Conservation (phyloP, 2,113 vertebrate species). For the Scomber colias region DNA sequence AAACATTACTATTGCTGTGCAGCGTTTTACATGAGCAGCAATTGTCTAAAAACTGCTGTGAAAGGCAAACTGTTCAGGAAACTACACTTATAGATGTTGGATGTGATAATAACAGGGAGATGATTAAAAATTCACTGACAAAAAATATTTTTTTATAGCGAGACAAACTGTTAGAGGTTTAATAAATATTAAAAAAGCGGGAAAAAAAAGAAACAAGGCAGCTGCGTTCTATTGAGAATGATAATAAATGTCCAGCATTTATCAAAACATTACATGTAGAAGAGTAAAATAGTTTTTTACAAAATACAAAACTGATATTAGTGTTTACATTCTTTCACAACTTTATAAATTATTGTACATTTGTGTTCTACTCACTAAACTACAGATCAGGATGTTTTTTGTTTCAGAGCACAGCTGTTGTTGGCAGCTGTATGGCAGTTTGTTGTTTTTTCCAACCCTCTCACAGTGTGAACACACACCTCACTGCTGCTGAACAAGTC, state of each 20-base stretch:
- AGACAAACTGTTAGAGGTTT: background rate
- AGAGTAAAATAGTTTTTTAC: slow-evolving; percentile 29
- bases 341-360: background rate
- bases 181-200: slow-evolving; percentile 1
- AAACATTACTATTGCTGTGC: background rate
- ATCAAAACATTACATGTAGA: slow-evolving; percentile 26
- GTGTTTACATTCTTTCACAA: background rate
- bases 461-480: background rate
- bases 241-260: slow-evolving; percentile 49
- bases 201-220: slow-evolving; percentile 25
- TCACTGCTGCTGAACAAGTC: background rate
- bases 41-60: background rate
- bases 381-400: background rate
- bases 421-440: slow-evolving; percentile 19
- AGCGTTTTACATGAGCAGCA: background rate
- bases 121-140: background rate
- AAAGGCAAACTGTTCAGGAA: slow-evolving; percentile 3
- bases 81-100: too few relatives aligned
- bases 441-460: background rate
- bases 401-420: background rate
- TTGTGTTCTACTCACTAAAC: background rate
- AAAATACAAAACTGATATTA: slow-evolving; percentile 24
- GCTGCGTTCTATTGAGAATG: slow-evolving; percentile 3
- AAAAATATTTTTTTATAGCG: background rate
- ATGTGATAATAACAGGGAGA: background rate